Conservation (phyloP, 2,888 invertebrate species). For the Leptopterna dolabrata region DNA sequence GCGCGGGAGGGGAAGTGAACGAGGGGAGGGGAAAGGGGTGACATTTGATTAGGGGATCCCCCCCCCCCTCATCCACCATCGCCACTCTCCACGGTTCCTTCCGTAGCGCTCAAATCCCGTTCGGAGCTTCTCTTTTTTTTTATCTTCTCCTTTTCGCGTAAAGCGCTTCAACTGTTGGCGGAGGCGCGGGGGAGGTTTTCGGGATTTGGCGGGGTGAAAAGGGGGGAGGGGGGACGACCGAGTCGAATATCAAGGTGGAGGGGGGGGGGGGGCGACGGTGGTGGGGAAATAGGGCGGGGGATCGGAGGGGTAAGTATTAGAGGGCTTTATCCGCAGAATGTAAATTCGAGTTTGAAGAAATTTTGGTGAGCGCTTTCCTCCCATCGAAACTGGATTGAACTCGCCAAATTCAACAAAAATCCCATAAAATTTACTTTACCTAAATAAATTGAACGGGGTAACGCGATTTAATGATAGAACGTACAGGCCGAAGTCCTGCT, state of each 20-base stretch:
- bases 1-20: neutral
- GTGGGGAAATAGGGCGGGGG: neutral
- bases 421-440: too few relatives aligned
- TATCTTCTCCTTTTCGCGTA: neutral
- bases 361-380: too few relatives aligned
- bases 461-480: too few relatives aligned
- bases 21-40: conserved; percentile 23
- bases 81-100: neutral
- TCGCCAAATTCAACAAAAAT: too few relatives aligned
- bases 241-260: neutral
- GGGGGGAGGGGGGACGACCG: neutral
- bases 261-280: neutral
- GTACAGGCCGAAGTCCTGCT: too few relatives aligned
- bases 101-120: neutral
- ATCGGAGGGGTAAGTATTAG: neutral
- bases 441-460: too few relatives aligned
- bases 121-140: too few relatives aligned
- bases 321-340: neutral
- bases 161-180: neutral
- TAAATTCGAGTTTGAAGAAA: neutral
- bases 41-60: conserved; percentile 24
- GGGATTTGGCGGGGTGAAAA: neutral
- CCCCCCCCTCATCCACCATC: neutral
- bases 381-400: too few relatives aligned
- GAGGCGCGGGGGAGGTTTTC: neutral